Conservation (phyloP, 1,140 invertebrate species). For the Cheumatopsyche charites region DNA sequence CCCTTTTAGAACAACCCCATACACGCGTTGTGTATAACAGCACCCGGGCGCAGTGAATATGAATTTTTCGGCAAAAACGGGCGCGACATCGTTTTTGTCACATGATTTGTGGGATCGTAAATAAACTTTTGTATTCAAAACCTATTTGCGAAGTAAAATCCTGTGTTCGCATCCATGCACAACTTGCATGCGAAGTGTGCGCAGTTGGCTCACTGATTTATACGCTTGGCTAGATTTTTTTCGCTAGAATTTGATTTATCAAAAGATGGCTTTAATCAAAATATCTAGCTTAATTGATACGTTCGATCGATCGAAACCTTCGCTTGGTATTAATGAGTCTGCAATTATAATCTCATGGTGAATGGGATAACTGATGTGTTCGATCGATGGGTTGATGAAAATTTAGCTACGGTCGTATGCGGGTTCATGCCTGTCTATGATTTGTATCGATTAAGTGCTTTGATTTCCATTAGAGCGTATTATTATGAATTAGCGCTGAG, state of each 20-base stretch:
- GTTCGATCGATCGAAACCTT: no score
- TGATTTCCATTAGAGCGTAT: no score
- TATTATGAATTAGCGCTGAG: no score
- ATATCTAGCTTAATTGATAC: no score
- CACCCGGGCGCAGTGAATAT: no score
- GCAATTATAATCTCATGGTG: no score
- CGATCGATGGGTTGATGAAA: neutral
- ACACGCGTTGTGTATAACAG: no score
- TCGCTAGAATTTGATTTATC: no score
- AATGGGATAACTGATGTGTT: no score
- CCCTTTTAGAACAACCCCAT: no score
- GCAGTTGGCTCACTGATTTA: conserved; percentile 22
- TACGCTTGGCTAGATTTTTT: neutral
- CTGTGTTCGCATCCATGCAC: conserved; percentile 12
- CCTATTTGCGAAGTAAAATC: conserved; percentile 32
- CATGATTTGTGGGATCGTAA: conserved; percentile 44
- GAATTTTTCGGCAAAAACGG: conserved; percentile 34
- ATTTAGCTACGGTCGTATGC: neutral
- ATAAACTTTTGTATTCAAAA: conserved; percentile 44
- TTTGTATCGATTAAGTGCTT: neutral
- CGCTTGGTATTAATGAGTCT: no score
- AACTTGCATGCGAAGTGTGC: conserved; percentile 16
- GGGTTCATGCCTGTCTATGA: neutral
- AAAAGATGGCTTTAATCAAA: no score
- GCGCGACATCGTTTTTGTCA: conserved; percentile 30